Base-by-base conservation (phyloP, 2,113 vertebrate species). In the Falco punctatus region DNA sequence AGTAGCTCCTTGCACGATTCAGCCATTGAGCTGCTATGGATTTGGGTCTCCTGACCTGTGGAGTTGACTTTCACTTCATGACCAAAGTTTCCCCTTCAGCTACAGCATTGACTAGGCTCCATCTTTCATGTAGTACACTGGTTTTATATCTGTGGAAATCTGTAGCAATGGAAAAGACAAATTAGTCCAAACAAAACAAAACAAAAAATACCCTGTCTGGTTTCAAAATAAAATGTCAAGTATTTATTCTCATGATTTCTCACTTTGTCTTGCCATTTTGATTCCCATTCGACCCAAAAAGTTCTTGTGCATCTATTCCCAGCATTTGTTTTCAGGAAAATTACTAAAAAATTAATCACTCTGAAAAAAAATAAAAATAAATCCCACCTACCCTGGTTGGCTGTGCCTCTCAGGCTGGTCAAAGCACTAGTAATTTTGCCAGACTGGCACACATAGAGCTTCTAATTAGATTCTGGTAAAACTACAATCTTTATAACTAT, bases 31-130 rank as follows among this genome's bases (percentile, higher is more conserved):
- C 14, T 70, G 21, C 16, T 79, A 11, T 17, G 22, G 15, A 38
- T 90, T 42, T 88, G 28, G 4, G 5, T 65, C 44, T 88, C 9
- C 46, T 72, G 52, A 49, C 4, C 4, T 0, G 0, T 32, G 13
- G 35, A 61, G 18, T 24, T 72, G 26, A 51, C 8, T 75, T 82
- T 32, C 5, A 51, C 2, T 32, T 13, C 19, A 15, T n/a, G 58
- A 52, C 28, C 0, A 5, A 75, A 72, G 3, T 15, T 64, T 87
- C 4, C 10, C 4, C 14, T 74, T 69, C 58, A 82, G 21, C 11
- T 62, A 62, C 6, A 71, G 6, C 24, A 59, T 1, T 72, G 26
- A 21, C 6, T 33, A 71, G 24, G 6, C 18, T 24, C 22, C 42
- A 42, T 51, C 42, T 67, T 91, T 48, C 32, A 7, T 46, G 24